phyloP scores from a whole-genome alignment of 1,140 invertebrate species.

The Thaumatotibia leucotreta region DNA sequence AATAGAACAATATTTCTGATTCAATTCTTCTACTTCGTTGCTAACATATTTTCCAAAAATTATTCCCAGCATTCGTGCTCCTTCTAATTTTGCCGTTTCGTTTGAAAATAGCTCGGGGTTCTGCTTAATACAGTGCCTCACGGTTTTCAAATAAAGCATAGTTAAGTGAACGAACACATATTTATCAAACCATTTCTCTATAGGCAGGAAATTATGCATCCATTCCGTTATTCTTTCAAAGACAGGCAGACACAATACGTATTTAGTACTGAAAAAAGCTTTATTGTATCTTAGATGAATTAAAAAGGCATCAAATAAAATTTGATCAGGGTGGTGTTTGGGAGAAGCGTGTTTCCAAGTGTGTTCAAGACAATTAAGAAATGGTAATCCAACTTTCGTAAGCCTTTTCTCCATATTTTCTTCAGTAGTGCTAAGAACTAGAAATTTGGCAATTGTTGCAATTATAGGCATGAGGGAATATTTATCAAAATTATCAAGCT shows the following conservation, averaged over 20 bases:
- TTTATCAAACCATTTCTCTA: too few species aligned
- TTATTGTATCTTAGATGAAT: constrained; percentile 35
- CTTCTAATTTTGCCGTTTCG: too few species aligned
- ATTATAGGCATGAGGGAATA: too few species aligned
- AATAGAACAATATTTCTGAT: constrained; percentile 35
- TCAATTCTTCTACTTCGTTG: constrained; percentile 36
- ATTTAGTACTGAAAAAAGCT: constrained; percentile 35
- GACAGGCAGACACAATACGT: constrained; percentile 31
- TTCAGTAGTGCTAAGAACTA: constrained; percentile 34
- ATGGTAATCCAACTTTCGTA: constrained; percentile 27
- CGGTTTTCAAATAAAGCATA: too few species aligned
- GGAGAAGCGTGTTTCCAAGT: not conserved
- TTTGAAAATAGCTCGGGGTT: too few species aligned
- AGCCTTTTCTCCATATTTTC: constrained; percentile 28
- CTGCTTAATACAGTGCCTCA: too few species aligned
- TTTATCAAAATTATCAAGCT: too few species aligned
- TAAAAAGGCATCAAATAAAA: constrained; percentile 21
- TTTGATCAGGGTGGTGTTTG: not conserved
- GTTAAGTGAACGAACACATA: constrained; percentile 43
- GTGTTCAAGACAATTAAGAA: constrained; percentile 30
- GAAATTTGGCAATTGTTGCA: constrained; percentile 38
- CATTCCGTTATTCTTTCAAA: constrained; percentile 33
- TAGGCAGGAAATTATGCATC: constrained; percentile 28
- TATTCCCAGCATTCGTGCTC: constrained; percentile 41
- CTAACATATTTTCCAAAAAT: constrained; percentile 44